Percentiles rank a stretch among this genome's conserved stretches.
Evolutionary conservation across 2,888 invertebrate genomes (phyloP).

Genomic region (Axea sp.): DNA sequence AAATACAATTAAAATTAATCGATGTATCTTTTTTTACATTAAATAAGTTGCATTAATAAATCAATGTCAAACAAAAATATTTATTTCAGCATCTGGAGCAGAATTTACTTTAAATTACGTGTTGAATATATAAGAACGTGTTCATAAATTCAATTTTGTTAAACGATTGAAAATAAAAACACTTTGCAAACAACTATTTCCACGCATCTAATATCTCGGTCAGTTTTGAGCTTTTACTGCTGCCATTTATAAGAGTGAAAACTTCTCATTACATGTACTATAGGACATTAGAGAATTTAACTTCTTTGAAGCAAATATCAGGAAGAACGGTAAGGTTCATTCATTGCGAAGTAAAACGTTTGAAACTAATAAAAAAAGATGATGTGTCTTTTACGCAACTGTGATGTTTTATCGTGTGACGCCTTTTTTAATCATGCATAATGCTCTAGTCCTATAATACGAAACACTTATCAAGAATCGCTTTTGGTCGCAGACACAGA

Average conservation of each 20-base stretch:
- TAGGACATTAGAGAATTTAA: slow-evolving; percentile 17
- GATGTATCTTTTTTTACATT: too few relatives aligned
- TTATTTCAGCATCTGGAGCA: too few relatives aligned
- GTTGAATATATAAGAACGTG: too few relatives aligned
- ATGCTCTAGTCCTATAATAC: slow-evolving; percentile 4
- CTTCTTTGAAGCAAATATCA: slow-evolving; percentile 21
- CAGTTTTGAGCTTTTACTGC: slow-evolving; percentile 9
- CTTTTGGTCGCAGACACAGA: neutral
- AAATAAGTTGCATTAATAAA: too few relatives aligned
- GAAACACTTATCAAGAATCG: neutral
- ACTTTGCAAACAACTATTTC: too few relatives aligned
- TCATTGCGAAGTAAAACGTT: slow-evolving; percentile 31
- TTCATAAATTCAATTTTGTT: too few relatives aligned
- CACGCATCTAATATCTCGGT: too few relatives aligned
- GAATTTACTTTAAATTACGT: too few relatives aligned
- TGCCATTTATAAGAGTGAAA: slow-evolving; percentile 20
- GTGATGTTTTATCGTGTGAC: slow-evolving; percentile 9
- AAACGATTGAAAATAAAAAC: too few relatives aligned
- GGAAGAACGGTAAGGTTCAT: slow-evolving; percentile 25
- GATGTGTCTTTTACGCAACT: slow-evolving; percentile 5
- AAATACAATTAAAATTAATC: too few relatives aligned
- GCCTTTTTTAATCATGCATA: slow-evolving; percentile 7
- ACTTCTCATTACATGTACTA: slow-evolving; percentile 23
- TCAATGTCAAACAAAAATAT: too few relatives aligned
- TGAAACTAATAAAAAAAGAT: slow-evolving; percentile 27